Base-by-base conservation (phyloP, 2,113 vertebrate species). In the Canis aureus region DNA sequence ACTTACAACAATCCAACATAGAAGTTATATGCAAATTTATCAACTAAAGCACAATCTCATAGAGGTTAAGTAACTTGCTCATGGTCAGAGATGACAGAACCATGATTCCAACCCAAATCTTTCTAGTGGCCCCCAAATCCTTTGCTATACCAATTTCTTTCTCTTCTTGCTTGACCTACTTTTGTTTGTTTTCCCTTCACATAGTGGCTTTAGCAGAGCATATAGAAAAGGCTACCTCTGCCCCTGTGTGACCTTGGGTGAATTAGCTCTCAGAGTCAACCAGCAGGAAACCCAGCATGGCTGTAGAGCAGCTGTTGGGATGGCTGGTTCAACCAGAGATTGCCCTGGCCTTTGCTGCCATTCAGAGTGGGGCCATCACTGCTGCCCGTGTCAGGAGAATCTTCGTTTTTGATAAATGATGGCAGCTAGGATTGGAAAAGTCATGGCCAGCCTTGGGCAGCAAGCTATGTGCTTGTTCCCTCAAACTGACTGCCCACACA, bases 391-490 rank as follows among this genome's bases (percentile, higher is more conserved):
- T 89, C 92, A 74, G 66, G 76, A 90, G 83, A 88, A 55, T 43
- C 82, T 98, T 94, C 73, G 17, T 60, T 88, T 91, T 90, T 98
- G 95, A 98, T 98, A 94, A 98, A 97, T 97, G 76, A 80, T 16
- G n/a, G 82, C 81, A 64, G 91, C 38, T 67, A 7, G 25, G 43
- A 66, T 78, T 95, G 62, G 83, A 79, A 97, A 89, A 86, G 35
- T 83, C 57, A 43, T 82, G 85, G 59, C 27, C 32, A 93, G 69
- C 76, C 60, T 96, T 94, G 97, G 97, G 81, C 94, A 81, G 38
- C 22, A 0, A 91, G 74, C 53, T 90, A 22, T 38, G n/a, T n/a
- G 88, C 73, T 97, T 35, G 5, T n/a, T 83, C 16, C 80, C 69
- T 66, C 84, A 95, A 98, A 95, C 43, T 97, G 97, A 95, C 94